phyloP scores from a whole-genome alignment of 2,113 vertebrate genomes.

The Fregata magnificens region DNA sequence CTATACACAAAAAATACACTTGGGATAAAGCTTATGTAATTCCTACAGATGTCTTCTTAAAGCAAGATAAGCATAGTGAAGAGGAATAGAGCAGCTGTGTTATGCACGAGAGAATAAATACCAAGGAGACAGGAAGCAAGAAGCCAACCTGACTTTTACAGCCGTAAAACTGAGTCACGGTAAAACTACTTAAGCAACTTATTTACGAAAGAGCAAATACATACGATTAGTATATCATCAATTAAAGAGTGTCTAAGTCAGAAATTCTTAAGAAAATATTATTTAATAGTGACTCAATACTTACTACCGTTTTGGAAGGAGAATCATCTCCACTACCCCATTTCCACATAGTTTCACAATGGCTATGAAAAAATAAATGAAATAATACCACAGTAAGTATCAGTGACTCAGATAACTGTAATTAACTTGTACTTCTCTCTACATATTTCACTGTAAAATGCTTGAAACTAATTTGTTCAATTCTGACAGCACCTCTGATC shows the following conservation, averaged over 20 bases:
- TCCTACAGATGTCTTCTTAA: not conserved
- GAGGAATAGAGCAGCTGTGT: not conserved
- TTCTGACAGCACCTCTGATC: not conserved
- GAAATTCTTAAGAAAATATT: not conserved
- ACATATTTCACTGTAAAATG: not conserved
- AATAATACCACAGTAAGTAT: not conserved
- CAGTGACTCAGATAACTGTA: not conserved
- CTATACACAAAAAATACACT: not conserved
- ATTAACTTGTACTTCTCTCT: not conserved
- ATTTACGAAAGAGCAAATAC: not conserved
- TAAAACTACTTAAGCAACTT: not conserved
- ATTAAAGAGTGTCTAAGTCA: not conserved
- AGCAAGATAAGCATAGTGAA: not conserved
- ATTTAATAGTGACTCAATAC: slow-evolving; percentile 33
- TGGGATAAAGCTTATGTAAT: not conserved
- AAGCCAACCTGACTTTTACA: not conserved
- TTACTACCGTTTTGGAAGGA: slow-evolving; percentile 74
- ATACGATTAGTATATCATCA: not conserved
- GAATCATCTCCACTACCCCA: slow-evolving; percentile 81
- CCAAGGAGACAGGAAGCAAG: not conserved
- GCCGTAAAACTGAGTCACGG: not conserved
- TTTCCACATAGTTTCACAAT: slow-evolving; percentile 80
- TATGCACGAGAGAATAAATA: not conserved
- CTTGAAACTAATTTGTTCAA: not conserved
- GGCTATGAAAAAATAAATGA: not conserved